Percentiles rank a stretch among this genome's conserved stretches.
These are phyloP conservation scores for Aphaenogaster floridana DNA, from an alignment of 1,140 invertebrate species.

Conservation along the genomic window DNA sequence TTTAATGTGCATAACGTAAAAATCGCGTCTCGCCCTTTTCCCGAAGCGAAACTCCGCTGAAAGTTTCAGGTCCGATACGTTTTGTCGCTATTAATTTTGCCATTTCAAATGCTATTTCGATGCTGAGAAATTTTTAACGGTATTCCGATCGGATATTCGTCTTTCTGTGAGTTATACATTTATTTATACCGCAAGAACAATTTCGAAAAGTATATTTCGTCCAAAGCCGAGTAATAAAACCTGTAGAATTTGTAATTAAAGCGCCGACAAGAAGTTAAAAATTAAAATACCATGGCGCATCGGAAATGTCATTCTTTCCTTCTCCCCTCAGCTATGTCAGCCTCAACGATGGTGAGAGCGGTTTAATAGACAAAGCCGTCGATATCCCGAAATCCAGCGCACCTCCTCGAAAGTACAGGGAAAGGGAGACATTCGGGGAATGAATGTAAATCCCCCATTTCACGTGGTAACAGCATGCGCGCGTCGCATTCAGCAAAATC, in stretches of 20 bases:
- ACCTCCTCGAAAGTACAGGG: not conserved
- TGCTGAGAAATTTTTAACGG: not conserved
- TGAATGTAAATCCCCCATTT: constrained; percentile 54
- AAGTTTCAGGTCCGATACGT: constrained; percentile 12
- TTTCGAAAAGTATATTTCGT: not conserved
- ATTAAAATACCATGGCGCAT: not conserved
- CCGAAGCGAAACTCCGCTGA: not conserved
- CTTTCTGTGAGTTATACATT: not conserved
- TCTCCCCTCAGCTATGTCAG: not conserved
- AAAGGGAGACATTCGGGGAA: not conserved
- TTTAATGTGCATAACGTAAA: constrained; percentile 53
- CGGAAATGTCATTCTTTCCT: not conserved
- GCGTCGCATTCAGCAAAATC: constrained; percentile 30
- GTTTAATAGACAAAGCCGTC: constrained; percentile 44
- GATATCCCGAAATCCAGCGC: constrained; percentile 4
- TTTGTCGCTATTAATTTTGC: constrained; percentile 18
- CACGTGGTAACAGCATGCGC: constrained; percentile 34
- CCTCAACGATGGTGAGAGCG: not conserved
- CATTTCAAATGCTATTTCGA: constrained; percentile 2
- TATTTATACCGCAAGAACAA: not conserved
- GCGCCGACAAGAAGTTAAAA: not conserved
- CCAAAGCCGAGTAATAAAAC: not conserved
- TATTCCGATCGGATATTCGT: not conserved
- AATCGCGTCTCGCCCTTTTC: constrained; percentile 39
- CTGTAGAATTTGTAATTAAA: constrained; percentile 9